Percentiles rank a stretch among this genome's conserved stretches.
These are phyloP conservation scores for Cyclophora albipunctata DNA, from an alignment of 2,888 invertebrate species.

Conservation along the genomic window DNA sequence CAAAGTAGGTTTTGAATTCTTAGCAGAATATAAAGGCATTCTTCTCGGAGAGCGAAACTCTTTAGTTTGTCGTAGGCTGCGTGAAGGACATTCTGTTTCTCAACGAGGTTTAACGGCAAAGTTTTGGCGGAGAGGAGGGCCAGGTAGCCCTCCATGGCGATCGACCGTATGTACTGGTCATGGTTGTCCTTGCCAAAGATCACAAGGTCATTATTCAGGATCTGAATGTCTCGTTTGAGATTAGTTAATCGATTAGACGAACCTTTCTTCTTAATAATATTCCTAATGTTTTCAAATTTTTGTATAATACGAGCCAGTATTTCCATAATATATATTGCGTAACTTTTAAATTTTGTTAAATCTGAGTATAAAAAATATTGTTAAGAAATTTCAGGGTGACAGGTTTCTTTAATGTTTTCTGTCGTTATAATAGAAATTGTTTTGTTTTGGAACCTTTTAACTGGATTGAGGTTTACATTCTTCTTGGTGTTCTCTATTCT, in stretches of 20 bases:
- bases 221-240: constrained; percentile 51
- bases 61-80: constrained; percentile 51
- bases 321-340: constrained; percentile 37
- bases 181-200: constrained; percentile 56
- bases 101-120: constrained; percentile 45
- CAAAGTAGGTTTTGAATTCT: constrained; percentile 75
- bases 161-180: constrained; percentile 44
- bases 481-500: not conserved
- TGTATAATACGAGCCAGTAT: constrained; percentile 43
- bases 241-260: constrained; percentile 41
- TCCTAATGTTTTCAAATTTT: constrained; percentile 51
- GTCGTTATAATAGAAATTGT: no score
- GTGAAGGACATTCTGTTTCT: constrained; percentile 52
- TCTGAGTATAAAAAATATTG: not conserved
- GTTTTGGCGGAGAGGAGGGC: constrained; percentile 54
- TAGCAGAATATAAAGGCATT: constrained; percentile 69
- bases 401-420: no score
- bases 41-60: constrained; percentile 42
- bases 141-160: constrained; percentile 64
- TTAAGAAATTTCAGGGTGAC: not conserved
- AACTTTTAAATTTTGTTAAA: constrained; percentile 17
- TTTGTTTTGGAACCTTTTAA: no score
- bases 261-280: constrained; percentile 45
- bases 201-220: constrained; percentile 43
- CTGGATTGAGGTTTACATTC: no score